phyloP scores from a whole-genome alignment of 2,888 invertebrate genomes.

The Trichopria drosophilae region DNA sequence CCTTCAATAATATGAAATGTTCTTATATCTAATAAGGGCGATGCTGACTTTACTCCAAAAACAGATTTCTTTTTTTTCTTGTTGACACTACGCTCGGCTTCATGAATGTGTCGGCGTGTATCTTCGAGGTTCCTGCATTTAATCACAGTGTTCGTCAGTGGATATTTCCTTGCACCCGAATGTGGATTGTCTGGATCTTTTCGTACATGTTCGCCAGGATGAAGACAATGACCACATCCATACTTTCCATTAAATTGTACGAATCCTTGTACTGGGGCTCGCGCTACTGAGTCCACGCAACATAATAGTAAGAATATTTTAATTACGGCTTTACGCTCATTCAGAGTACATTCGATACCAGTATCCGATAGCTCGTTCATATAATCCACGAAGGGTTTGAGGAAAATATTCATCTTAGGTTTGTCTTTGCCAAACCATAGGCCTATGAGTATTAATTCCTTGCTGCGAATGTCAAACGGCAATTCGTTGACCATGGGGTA shows the following conservation, averaged over 20 bases:
- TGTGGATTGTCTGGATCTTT: background rate
- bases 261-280: constrained; percentile 18
- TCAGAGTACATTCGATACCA: background rate
- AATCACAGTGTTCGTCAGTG: background rate
- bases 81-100: too few species aligned
- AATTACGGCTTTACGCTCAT: background rate
- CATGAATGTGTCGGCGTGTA: constrained; percentile 12
- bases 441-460: constrained; percentile 4
- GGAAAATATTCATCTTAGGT: constrained; percentile 11
- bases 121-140: constrained; percentile 2
- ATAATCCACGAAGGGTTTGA: constrained; percentile 6
- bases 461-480: constrained; percentile 3
- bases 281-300: too few species aligned
- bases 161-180: constrained; percentile 15
- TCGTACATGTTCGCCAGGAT: constrained; percentile 6
- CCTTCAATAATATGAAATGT: constrained; percentile 16
- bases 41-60: constrained; percentile 13
- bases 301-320: constrained; percentile 10
- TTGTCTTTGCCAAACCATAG: constrained; percentile 19
- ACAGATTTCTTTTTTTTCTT: constrained; percentile 1
- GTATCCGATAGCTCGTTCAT: constrained; percentile 7
- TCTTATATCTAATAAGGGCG: constrained; percentile 15
- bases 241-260: constrained; percentile 12
- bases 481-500: constrained; percentile 21
- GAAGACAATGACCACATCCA: constrained; percentile 14